phyloP scores from a whole-genome alignment of 2,888 invertebrate genomes.

The Agonopterix subpropinquella region DNA sequence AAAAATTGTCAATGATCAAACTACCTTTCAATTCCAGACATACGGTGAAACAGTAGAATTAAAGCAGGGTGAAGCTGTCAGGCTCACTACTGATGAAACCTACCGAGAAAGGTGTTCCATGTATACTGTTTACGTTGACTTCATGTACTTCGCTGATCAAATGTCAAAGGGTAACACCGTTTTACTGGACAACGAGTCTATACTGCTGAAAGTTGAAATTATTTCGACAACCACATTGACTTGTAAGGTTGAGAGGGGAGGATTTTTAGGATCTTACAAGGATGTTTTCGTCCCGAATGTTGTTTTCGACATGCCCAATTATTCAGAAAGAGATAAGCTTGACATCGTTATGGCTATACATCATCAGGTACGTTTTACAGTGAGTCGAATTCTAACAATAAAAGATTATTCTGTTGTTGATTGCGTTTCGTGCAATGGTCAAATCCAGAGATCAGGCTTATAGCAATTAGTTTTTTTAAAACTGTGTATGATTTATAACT shows the following conservation, averaged over 20 bases:
- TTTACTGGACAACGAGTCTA: conserved; percentile 80
- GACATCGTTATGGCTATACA: conserved; percentile 50
- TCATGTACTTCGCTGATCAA: conserved; percentile 64
- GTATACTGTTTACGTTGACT: conserved; percentile 74
- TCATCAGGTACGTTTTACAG: conserved; percentile 38
- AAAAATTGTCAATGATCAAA: background rate
- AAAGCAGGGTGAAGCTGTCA: conserved; percentile 55
- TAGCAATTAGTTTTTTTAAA: too few species aligned
- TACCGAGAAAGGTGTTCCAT: conserved; percentile 73
- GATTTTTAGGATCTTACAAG: conserved; percentile 51
- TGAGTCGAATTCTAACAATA: too few species aligned
- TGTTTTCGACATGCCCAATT: conserved; percentile 52
- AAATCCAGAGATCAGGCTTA: too few species aligned
- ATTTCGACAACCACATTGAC: conserved; percentile 57
- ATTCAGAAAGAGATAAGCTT: conserved; percentile 46
- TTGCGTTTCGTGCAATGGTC: too few species aligned
- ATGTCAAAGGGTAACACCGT: conserved; percentile 65
- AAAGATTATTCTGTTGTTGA: too few species aligned
- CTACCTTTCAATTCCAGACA: conserved; percentile 26
- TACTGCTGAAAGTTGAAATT: conserved; percentile 81
- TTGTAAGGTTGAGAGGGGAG: conserved; percentile 57
- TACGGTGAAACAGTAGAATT: conserved; percentile 51
- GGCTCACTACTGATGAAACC: conserved; percentile 72
- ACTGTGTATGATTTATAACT: too few species aligned
- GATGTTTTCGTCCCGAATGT: conserved; percentile 62